Evolutionary conservation across 1,140 invertebrate species (phyloP).

Genomic region (Pararge aegeria): DNA sequence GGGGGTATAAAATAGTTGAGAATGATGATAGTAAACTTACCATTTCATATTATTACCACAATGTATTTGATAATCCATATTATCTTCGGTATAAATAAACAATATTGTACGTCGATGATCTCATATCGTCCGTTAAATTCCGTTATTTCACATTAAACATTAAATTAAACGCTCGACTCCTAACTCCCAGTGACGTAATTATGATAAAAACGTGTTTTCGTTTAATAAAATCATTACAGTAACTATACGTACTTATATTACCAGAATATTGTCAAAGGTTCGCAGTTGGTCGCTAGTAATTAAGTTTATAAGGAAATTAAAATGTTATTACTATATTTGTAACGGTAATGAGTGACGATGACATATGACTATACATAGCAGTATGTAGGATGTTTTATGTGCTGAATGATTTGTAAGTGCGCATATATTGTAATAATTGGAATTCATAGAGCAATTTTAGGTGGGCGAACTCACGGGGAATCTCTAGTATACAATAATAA

Average conservation of each 20-base stretch:
- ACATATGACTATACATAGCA: not conserved
- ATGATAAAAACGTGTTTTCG: not conserved
- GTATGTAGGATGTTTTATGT: not conserved
- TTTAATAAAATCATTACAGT: not conserved
- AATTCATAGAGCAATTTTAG: no score
- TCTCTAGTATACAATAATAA: no score
- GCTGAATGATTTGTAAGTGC: not conserved
- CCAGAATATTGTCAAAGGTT: not conserved
- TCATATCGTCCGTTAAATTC: not conserved
- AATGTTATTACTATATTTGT: constrained; percentile 4
- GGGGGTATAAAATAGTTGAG: no score
- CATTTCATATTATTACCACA: no score
- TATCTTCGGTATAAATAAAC: no score
- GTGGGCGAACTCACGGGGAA: no score
- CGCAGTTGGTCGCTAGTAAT: not conserved
- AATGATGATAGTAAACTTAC: no score
- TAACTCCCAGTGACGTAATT: not conserved
- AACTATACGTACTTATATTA: no score
- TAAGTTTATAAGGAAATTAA: constrained; percentile 4
- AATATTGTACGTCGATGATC: not conserved
- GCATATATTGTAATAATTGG: not conserved
- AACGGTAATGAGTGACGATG: not conserved
- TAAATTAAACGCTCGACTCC: no score
- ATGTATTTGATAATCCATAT: no score
- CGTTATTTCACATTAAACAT: not conserved